Percentiles rank a stretch among this genome's conserved stretches.
These are phyloP conservation scores for Hanleya hanleyi DNA, from an alignment of 2,888 invertebrate genomes.

Conservation along the genomic window DNA sequence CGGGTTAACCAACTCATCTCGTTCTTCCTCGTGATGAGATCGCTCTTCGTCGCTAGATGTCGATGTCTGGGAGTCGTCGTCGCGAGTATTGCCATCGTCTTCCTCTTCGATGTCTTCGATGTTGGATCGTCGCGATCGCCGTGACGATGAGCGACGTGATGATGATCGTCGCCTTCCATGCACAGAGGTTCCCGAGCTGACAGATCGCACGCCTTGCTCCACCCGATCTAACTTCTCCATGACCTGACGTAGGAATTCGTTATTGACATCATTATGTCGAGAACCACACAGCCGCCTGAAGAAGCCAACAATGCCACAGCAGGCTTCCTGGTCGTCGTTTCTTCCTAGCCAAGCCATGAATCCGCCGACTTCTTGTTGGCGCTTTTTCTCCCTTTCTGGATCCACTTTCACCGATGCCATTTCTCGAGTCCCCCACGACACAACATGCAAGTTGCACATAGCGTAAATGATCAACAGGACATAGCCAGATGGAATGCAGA, in stretches of 20 bases:
- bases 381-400: constrained; percentile 33
- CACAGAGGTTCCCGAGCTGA: constrained; percentile 16
- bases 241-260: constrained; percentile 46
- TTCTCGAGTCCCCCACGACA: constrained; percentile 95
- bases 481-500: constrained; percentile 96
- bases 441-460: constrained; percentile 92
- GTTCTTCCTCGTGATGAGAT: constrained; percentile 46
- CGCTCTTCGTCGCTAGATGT: constrained; percentile 34
- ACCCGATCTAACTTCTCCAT: constrained; percentile 49
- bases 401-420: constrained; percentile 72
- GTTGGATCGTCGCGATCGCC: constrained; percentile 45
- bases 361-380: constrained; percentile 21
- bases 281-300: constrained; percentile 43
- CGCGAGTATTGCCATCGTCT: constrained; percentile 31
- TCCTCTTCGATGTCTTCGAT: constrained; percentile 38
- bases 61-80: constrained; percentile 42
- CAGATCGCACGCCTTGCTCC: constrained; percentile 44
- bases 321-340: constrained; percentile 47
- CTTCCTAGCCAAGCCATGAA: constrained; percentile 41
- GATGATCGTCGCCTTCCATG: constrained; percentile 45
- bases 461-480: constrained; percentile 92
- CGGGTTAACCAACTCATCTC: constrained; percentile 90
- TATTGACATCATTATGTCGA: constrained; percentile 40
- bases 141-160: constrained; percentile 22
- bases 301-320: constrained; percentile 39